Conservation (phyloP, 2,113 vertebrate genomes). For the Cochlearius cochlearius region DNA sequence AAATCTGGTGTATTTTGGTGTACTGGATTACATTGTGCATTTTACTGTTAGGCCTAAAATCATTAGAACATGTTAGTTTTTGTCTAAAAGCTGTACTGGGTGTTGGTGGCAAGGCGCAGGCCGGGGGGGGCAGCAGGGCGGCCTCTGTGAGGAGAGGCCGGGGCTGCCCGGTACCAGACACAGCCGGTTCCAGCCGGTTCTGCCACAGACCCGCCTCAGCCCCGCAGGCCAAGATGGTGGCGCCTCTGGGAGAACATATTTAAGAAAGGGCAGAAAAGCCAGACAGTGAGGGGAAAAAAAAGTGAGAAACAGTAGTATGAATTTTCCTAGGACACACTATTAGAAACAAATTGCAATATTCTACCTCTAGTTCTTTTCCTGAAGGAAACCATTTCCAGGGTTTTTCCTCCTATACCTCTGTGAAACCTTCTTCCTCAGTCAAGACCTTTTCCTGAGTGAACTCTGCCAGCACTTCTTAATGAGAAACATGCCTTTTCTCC, state of each 20-base stretch:
- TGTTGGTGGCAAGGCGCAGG: fast-evolving
- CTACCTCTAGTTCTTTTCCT: background rate
- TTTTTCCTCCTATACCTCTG: background rate
- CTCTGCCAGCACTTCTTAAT: background rate
- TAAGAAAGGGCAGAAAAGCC: background rate
- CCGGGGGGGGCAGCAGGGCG: fast-evolving
- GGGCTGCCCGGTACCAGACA: background rate
- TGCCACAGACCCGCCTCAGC: background rate
- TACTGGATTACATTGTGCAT: background rate
- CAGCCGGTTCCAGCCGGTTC: background rate
- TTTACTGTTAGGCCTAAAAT: background rate
- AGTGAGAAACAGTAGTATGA: background rate
- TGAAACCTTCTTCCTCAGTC: background rate
- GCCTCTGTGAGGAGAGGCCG: background rate
- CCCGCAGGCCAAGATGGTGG: background rate
- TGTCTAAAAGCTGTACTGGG: too few species aligned
- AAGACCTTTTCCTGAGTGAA: background rate
- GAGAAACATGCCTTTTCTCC: background rate
- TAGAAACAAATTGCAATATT: background rate
- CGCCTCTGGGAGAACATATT: background rate
- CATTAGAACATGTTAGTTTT: background rate
- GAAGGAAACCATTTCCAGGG: background rate
- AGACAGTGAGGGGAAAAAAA: background rate
- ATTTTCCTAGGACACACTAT: background rate
- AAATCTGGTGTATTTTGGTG: background rate